phyloP scores from a whole-genome alignment of 2,797 vertebrate species.

The Meda fulgida region DNA sequence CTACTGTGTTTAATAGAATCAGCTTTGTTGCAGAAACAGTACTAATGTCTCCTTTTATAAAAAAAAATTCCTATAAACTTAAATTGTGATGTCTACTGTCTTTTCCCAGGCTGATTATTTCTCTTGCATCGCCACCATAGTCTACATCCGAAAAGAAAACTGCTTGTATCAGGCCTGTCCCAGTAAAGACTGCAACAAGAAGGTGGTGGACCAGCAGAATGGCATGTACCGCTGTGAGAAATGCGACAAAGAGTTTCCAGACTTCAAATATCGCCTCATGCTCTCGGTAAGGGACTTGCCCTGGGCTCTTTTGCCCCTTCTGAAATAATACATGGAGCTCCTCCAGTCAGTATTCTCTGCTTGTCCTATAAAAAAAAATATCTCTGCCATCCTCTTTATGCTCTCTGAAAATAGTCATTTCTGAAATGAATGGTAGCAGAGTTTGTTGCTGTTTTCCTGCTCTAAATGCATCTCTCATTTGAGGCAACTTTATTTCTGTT shows the following conservation, averaged over 20 bases:
- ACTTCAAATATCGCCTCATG: slow-evolving; percentile 97
- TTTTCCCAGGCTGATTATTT: slow-evolving; percentile 90
- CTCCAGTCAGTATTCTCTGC: neutral
- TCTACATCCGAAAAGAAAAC: slow-evolving; percentile 94
- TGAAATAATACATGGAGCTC: slow-evolving; percentile 5
- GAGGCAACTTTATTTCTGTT: slow-evolving; percentile 40
- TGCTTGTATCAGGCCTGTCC: slow-evolving; percentile 96
- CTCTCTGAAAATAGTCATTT: slow-evolving; percentile 11
- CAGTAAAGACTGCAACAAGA: slow-evolving; percentile 95
- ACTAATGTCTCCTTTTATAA: neutral
- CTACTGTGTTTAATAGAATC: slow-evolving; percentile 14
- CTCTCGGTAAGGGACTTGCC: slow-evolving; percentile 85
- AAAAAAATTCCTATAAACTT: neutral
- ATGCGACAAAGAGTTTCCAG: slow-evolving; percentile 94
- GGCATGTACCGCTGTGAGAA: slow-evolving; percentile 97
- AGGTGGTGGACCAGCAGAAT: slow-evolving; percentile 96
- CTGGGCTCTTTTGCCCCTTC: neutral
- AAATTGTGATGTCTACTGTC: slow-evolving; percentile 26
- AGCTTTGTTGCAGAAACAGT: neutral
- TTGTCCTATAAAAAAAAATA: neutral
- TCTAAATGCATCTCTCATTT: slow-evolving; percentile 38
- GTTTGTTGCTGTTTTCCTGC: neutral
- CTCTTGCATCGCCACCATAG: slow-evolving; percentile 87
- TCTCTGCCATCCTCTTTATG: neutral
- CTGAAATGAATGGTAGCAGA: neutral